Base-by-base conservation (phyloP, 2,113 vertebrate species). In the Etheostoma cragini region DNA sequence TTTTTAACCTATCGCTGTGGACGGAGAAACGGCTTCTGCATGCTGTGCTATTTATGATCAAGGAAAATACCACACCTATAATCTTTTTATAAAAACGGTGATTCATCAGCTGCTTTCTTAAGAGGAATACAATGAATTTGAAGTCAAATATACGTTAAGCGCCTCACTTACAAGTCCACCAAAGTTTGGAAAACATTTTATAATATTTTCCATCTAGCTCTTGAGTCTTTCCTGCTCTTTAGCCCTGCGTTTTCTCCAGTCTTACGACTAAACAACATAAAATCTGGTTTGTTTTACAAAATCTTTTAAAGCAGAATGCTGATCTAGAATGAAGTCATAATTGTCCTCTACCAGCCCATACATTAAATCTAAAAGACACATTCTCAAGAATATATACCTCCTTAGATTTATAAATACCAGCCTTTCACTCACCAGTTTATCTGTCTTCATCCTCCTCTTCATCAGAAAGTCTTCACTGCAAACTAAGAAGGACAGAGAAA, bases 391-490 rank as follows among this genome's bases (percentile, higher is more conserved):
- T 64, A 24, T 35, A 6, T 62, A 66, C 78, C 35, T 78, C 49
- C 49, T 56, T 3, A 45, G 50, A 53, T 65, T 58, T 5, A 80
- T 15, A 60, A 81, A 83, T 15, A 61, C 24, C 72, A 86, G 42
- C 58, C 16, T 77, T 80, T 80, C 30, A 92, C 91, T 93, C 63
- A 92, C 91, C 90, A 69, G 77, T 78, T 60, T 69, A 78, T 79
- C 72, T 24, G 53, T 80, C 80, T 79, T 91, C 80, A 79, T 84
- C 64, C 66, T 91, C 71, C 62, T 87, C 87, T 87, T 88, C 81
- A 70, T 84, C 81, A 78, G 79, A 83, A 81, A 62, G 77, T 75
- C 79, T 81, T 64, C 56, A 71, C 50, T 61, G 65, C 74, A 61
- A 71, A 82, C 82, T 87, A 54, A 90, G 53, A 78, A 60, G 1